Evolutionary conservation across 2,888 invertebrate genomes (phyloP).

Genomic region (Macrophya alboannulata): DNA sequence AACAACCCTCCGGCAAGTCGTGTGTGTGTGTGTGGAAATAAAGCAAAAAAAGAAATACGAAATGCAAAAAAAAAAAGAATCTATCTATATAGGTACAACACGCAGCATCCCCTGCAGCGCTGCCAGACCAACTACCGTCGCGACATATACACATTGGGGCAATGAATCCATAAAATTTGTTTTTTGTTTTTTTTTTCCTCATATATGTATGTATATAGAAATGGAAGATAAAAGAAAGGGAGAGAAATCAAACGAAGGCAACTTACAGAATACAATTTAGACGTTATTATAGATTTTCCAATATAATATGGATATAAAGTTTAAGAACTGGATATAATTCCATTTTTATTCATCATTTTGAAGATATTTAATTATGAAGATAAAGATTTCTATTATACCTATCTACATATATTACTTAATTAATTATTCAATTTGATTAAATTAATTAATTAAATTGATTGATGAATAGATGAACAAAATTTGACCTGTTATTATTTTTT

Average conservation of each 20-base stretch:
- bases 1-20: neutral
- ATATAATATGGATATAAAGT: neutral
- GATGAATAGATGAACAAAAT: too few relatives aligned
- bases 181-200: neutral
- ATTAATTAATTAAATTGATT: too few relatives aligned
- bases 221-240: neutral
- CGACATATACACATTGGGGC: slow-evolving; percentile 6
- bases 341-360: neutral
- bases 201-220: too few relatives aligned
- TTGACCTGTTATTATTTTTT: too few relatives aligned
- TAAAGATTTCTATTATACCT: too few relatives aligned
- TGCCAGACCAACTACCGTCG: neutral
- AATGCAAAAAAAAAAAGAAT: neutral
- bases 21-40: neutral
- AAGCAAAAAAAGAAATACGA: neutral
- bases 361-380: neutral
- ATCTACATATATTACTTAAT: too few relatives aligned
- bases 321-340: neutral
- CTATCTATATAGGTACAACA: neutral
- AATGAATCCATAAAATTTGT: slow-evolving; percentile 15
- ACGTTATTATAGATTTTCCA: neutral
- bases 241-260: too few relatives aligned
- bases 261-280: too few relatives aligned
- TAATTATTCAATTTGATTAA: too few relatives aligned
- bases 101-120: slow-evolving; percentile 9